Percentiles rank a stretch among this genome's conserved stretches.
Evolutionary conservation across 2,113 vertebrate species (phyloP).

Genomic region (Proterorhinus semilunaris): DNA sequence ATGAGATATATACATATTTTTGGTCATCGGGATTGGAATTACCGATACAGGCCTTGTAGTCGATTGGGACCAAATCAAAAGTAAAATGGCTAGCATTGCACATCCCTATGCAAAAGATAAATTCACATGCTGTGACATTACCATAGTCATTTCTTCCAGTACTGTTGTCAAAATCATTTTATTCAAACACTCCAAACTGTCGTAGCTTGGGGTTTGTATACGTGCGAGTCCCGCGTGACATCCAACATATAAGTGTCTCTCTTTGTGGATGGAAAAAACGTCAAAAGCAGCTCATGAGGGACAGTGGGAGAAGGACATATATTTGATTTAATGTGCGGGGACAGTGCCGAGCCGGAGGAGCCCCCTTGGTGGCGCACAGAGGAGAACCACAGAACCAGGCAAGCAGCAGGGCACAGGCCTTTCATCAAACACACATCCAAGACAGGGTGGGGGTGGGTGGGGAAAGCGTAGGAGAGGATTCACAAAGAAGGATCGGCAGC

Average conservation of each 20-base stretch:
- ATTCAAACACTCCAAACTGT: not conserved
- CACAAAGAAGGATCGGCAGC: conserved; percentile 37
- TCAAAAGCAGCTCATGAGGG: conserved; percentile 26
- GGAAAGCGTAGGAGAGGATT: conserved; percentile 22
- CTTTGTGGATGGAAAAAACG: conserved; percentile 33
- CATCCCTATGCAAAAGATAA: too few relatives aligned
- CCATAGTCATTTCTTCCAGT: conserved; percentile 1
- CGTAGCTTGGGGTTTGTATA: not conserved
- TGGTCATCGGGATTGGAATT: too few relatives aligned
- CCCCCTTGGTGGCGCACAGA: conserved; percentile 58
- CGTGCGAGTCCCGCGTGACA: conserved; percentile 3
- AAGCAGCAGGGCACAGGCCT: conserved; percentile 43
- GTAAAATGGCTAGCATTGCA: too few relatives aligned
- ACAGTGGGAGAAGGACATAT: conserved; percentile 41
- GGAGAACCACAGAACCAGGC: conserved; percentile 51
- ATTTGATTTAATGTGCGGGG: conserved; percentile 60
- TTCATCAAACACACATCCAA: conserved; percentile 44
- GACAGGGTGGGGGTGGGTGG: not conserved
- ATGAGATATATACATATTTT: too few relatives aligned
- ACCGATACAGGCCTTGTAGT: too few relatives aligned
- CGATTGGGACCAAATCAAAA: too few relatives aligned
- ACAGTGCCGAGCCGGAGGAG: conserved; percentile 51
- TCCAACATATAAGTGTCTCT: conserved; percentile 16
- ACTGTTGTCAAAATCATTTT: not conserved
- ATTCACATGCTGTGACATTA: not conserved